Evolutionary conservation across 1,140 invertebrate species (phyloP), one percentile per base, ranked within the genome.

Genomic region (Drosophila pseudoobscura): DNA sequence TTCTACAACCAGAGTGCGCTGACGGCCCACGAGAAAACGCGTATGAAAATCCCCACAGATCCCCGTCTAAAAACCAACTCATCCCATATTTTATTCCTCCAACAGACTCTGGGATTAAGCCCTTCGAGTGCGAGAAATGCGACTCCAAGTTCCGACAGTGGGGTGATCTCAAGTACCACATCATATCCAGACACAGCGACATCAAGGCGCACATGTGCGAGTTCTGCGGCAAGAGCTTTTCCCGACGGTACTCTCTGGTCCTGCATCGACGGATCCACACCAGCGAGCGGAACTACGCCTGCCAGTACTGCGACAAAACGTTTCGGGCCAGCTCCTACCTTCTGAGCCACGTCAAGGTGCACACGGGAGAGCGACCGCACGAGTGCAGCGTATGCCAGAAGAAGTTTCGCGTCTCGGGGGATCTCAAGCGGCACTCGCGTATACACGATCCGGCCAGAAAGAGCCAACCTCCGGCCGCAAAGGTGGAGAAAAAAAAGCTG

Each of bases 181-280:
- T 96, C 66, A 96, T 95, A 1, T 97, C 96, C 3, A 93, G 97
- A 56, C 97, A 98, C 90, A 96, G 95, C 9, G 91, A 92, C 3
- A 92, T 95, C 82, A 96, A 97, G 82, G 94, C 96, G 54, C 97
- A 96, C 90, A 96, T 97, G 80, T 98, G 97, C 85, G 97, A 98
- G 89, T 97, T 96, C 84, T 98, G 97, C 89, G 96, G 95, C 22
- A 97, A 98, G 91, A 96, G 97, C 75, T 98, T 98, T 92, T 97
- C 97, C 0, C 93, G 98, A 15, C 97, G 98, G 69, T 98, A 99
- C 88, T 98, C 97, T 20, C 91, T 97, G n/a, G 96, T 96, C n/a
- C 94, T 97, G 0, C 98, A 98, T 89, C 93, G 97, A 0, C 93
- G 97, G 43, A 97, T 98, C 56, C 97, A 98, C 90, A 98, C 97